A percentile compares a stretch with the other conserved stretches of the same genome.
These are phyloP conservation scores for Melitaea cinxia DNA, from an alignment of 1,140 invertebrate genomes.

Conservation along the genomic window DNA sequence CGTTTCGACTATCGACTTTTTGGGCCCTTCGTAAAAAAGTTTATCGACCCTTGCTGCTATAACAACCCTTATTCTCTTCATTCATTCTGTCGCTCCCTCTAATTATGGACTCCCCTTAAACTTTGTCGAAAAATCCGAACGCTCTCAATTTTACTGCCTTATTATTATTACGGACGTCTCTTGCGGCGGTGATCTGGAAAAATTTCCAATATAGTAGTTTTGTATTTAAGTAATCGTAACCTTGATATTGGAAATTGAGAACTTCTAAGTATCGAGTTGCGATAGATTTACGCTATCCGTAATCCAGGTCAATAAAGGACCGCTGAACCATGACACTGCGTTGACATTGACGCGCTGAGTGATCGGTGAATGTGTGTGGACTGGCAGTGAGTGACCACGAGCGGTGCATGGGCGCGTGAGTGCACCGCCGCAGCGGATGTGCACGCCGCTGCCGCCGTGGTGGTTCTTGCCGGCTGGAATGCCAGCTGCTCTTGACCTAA, in stretches of 20 bases:
- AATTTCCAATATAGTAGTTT: not conserved
- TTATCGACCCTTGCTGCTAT: slow-evolving; percentile 70
- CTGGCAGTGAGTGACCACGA: slow-evolving; percentile 9
- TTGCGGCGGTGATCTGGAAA: slow-evolving; percentile 18
- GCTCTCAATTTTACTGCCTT: slow-evolving; percentile 63
- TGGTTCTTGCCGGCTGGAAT: slow-evolving; percentile 74
- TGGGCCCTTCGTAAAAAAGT: slow-evolving; percentile 58
- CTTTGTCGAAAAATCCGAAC: slow-evolving; percentile 63
- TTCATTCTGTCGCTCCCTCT: slow-evolving; percentile 68
- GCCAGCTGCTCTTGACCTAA: slow-evolving; percentile 79
- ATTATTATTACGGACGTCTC: slow-evolving; percentile 56
- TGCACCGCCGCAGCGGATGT: slow-evolving; percentile 69
- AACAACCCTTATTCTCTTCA: slow-evolving; percentile 75
- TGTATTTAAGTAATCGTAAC: slow-evolving; percentile 3
- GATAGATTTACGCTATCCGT: slow-evolving; percentile 59
- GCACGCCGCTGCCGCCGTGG: slow-evolving; percentile 73
- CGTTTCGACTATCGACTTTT: slow-evolving; percentile 21
- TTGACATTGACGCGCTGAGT: slow-evolving; percentile 63
- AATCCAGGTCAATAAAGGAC: slow-evolving; percentile 57
- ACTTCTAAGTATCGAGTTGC: slow-evolving; percentile 43
- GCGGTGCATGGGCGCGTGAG: slow-evolving; percentile 57
- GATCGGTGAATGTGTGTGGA: slow-evolving; percentile 36
- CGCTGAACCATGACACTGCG: slow-evolving; percentile 64
- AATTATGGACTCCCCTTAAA: slow-evolving; percentile 75
- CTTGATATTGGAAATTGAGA: slow-evolving; percentile 30